Conservation (phyloP, 1,140 invertebrate species). For the Drosophila virilis region DNA sequence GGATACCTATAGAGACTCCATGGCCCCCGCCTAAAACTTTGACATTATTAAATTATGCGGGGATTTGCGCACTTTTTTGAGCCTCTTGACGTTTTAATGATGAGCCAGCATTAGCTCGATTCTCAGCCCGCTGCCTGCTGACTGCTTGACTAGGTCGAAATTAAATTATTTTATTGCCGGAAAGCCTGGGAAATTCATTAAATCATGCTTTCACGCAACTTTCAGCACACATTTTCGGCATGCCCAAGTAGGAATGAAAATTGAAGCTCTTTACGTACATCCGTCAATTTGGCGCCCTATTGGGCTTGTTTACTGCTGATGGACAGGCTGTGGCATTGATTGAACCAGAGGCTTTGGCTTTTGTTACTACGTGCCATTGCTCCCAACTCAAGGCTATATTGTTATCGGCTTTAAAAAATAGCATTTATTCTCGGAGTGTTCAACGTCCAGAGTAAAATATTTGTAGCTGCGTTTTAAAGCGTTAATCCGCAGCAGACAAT, state of each 20-base stretch:
- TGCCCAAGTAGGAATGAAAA: constrained; percentile 52
- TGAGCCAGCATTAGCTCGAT: constrained; percentile 42
- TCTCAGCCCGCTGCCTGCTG: constrained; percentile 15
- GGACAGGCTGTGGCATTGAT: constrained; percentile 55
- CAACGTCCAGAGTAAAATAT: constrained; percentile 18
- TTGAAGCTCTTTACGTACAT: constrained; percentile 42
- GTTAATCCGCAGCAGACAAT: constrained; percentile 17
- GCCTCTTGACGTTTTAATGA: constrained; percentile 79
- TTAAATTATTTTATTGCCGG: constrained; percentile 82
- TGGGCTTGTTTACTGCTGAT: constrained; percentile 19
- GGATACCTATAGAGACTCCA: constrained; percentile 43
- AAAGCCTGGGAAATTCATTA: constrained; percentile 66
- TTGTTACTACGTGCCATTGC: constrained; percentile 67
- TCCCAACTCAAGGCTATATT: constrained; percentile 50
- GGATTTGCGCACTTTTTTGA: constrained; percentile 69
- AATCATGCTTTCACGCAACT: constrained; percentile 73
- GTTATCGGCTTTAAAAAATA: constrained; percentile 54
- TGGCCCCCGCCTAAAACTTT: constrained; percentile 45
- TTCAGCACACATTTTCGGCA: constrained; percentile 54
- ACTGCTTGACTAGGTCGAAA: constrained; percentile 50
- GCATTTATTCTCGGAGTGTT: constrained; percentile 35
- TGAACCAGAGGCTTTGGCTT: constrained; percentile 25
- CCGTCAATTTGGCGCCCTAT: constrained; percentile 28
- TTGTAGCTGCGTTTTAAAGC: constrained; percentile 29
- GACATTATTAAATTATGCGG: constrained; percentile 79